Base-by-base conservation (phyloP, 1,140 invertebrate species). In the Pissodes strobi region DNA sequence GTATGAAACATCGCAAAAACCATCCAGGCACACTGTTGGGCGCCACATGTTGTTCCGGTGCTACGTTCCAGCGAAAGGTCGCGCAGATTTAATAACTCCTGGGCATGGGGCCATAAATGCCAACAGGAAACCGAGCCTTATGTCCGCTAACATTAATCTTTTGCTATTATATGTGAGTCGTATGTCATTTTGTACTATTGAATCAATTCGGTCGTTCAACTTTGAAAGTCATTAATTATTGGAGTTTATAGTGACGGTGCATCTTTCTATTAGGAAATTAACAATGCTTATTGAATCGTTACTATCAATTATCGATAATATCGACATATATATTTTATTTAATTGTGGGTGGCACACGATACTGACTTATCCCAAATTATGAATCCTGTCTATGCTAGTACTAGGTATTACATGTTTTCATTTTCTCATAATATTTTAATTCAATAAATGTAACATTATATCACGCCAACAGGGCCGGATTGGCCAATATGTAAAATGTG, bases 61-160 rank as follows among this genome's bases (percentile, higher is more conserved):
- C 19, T 49, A 49, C 9, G 12, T 43, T 10, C 15, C 12, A 18
- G 39, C 39, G 18, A 49, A 49, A 49, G 46, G 46, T 49, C 46
- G 46, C 46, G 43, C 46, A 25, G 21, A 49, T 49, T 49, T 49
- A 49, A 49, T 49, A 49, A 49, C 2, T 49, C 22, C 46, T 22
- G 22, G 15, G 21, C 46, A 49, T 15, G 46, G 12, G 25, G 46
- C 46, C 46, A 25, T 49, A 49, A 49, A 49, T 49, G 46, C 46
- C 46, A 49, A 49, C 46, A 49, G 46, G 46, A 49, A 49, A 49
- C 46, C 46, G 46, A 49, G 19, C 46, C 46, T 49, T 49, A 49
- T 49, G 46, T 49, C 46, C 46, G 46, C 46, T 49, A 25, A 27
- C 46, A 49, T 49, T 49, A 49, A 49, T 49, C 46, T 41, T 41